Conservation (phyloP, 2,797 vertebrate genomes). For the Clarias fuscus region DNA sequence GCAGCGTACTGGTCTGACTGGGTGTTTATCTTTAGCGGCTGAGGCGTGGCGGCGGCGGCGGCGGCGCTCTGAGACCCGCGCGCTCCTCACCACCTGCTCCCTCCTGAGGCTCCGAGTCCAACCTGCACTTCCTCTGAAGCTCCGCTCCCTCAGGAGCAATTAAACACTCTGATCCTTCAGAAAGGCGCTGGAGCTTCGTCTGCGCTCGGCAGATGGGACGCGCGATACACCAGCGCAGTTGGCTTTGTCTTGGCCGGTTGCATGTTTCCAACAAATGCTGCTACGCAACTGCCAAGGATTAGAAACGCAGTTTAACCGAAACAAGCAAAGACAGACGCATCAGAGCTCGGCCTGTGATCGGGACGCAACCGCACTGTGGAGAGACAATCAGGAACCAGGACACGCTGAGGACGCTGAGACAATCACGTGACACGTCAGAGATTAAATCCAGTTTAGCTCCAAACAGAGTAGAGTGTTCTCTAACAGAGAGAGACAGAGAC, state of each 20-base stretch:
- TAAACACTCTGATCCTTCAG: constrained; percentile 52
- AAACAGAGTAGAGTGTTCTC: no score
- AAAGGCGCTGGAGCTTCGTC: constrained; percentile 44
- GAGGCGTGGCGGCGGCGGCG: neutral
- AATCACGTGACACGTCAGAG: neutral
- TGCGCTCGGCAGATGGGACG: constrained; percentile 55
- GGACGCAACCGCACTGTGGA: neutral
- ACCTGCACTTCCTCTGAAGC: constrained; percentile 35
- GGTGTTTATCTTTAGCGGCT: constrained; percentile 7
- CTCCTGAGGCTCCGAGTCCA: constrained; percentile 20
- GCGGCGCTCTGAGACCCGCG: neutral
- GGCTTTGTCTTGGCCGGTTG: constrained; percentile 53
- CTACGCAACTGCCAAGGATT: constrained; percentile 50
- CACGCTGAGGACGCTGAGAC: neutral
- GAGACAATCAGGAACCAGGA: neutral
- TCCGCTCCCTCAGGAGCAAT: constrained; percentile 57
- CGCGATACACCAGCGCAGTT: constrained; percentile 47
- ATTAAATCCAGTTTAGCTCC: neutral
- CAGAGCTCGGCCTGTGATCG: neutral
- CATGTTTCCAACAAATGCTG: constrained; percentile 52
- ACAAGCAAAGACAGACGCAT: neutral
- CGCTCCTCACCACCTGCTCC: constrained; percentile 34
- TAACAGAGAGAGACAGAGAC: no score
- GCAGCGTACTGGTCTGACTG: neutral
- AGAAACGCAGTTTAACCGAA: constrained; percentile 24